These are phyloP conservation scores for Myiozetetes cayanensis DNA, from an alignment of 2,113 vertebrate genomes.

Conservation along the genomic window DNA sequence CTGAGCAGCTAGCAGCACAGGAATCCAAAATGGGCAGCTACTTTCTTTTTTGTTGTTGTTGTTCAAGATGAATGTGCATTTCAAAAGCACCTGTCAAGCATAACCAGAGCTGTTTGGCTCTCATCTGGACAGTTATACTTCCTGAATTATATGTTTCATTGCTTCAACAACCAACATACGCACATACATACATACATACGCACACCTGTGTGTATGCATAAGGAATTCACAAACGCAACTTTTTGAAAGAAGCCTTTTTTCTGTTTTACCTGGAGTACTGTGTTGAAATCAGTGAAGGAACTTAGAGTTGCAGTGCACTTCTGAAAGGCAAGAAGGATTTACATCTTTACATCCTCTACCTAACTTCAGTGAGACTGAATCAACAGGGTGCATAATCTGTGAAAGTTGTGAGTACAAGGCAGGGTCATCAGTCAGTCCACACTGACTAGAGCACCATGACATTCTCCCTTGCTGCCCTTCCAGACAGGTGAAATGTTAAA, in stretches of 20 bases:
- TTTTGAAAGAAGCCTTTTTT: not conserved
- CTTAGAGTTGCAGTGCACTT: not conserved
- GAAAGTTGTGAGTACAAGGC: not conserved
- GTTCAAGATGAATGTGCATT: not conserved
- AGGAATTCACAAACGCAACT: not conserved
- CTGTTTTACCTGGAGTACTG: not conserved
- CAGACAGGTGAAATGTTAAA: not conserved
- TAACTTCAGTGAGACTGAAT: not conserved
- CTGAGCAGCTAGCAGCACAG: not conserved
- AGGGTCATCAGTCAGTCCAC: not conserved
- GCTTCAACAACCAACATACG: not conserved
- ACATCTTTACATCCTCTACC: not conserved
- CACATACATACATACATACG: not conserved
- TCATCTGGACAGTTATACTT: not conserved
- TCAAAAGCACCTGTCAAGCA: not conserved
- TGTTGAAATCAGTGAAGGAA: not conserved
- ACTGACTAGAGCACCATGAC: not conserved
- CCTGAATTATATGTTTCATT: conserved; percentile 8
- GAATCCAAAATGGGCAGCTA: not conserved
- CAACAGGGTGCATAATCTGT: not conserved
- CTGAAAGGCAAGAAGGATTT: not conserved
- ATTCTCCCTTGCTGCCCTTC: not conserved
- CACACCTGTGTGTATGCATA: not conserved
- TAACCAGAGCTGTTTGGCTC: not conserved
- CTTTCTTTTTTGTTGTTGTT: not conserved